Evolutionary conservation across 1,140 invertebrate genomes (phyloP), one percentile per base, ranked within the genome.

Genomic region (Radopholus similis): DNA sequence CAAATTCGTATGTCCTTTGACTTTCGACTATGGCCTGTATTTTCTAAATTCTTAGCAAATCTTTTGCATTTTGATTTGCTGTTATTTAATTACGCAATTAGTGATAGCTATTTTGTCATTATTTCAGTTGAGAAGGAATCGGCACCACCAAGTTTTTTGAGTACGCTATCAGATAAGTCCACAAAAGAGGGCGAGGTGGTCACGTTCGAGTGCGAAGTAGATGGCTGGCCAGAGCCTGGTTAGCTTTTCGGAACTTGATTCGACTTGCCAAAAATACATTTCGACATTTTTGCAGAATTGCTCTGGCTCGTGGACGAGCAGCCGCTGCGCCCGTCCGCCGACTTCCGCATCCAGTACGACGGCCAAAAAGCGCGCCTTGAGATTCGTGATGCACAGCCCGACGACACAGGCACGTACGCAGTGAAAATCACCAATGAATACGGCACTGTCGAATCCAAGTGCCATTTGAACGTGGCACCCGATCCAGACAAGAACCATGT

Each of bases 171-270:
- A 80, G 63, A 54, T 54, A 54, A 34, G n/a, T 65, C 71, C 40
- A 71, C 69, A 47, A 82, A 82, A 58, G 79, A 81, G 65, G 79
- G 79, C 21, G 79, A 81, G 32, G 78, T 82, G 9, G 71, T 81
- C 47, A 72, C 58, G 30, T 82, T 81, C 59, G 78, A 81, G 18
- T 82, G 80, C 59, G 78, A 82, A 66, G 66, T 79, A 4, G 78
- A 82, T 53, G 79, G 79, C 26, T 81, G 79, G 79, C 79, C 79
- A 23, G 79, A 81, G 66, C 79, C 79, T 11, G n/a, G n/a, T n/a
- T n/a, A n/a, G n/a, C n/a, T n/a, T n/a, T n/a, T n/a, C n/a, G n/a
- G n/a, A n/a, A n/a, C n/a, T n/a, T 75, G 78, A 64, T 73, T 77
- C 30, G 26, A 42, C 42, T 68, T 59, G 8, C 6, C 15, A 15